phyloP scores from a whole-genome alignment of 2,113 vertebrate species.

The Arothron firmamentum region DNA sequence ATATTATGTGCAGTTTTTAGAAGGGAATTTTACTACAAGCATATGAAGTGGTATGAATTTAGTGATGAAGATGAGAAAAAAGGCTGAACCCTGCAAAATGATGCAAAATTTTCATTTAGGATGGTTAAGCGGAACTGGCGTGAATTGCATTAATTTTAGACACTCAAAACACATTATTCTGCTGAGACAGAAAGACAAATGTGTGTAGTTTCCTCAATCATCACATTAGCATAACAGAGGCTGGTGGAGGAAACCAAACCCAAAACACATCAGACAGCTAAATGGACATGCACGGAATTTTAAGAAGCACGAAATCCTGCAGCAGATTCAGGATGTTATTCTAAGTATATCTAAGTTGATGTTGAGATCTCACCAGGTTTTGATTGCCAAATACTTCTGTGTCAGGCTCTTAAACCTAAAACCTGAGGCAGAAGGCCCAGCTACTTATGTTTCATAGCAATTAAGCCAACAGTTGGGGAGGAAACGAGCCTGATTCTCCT shows the following conservation, averaged over 20 bases:
- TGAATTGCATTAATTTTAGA: neutral
- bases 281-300: constrained; percentile 23
- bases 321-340: constrained; percentile 33
- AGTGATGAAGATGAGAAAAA: no score
- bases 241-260: constrained; percentile 44
- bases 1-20: neutral
- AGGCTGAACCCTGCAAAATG: no score
- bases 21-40: neutral
- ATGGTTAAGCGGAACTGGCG: neutral
- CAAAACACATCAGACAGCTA: constrained; percentile 20
- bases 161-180: constrained; percentile 1
- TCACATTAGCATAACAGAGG: constrained; percentile 29
- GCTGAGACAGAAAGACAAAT: constrained; percentile 9
- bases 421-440: constrained; percentile 9
- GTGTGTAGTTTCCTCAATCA: constrained; percentile 33
- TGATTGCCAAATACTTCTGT: no score
- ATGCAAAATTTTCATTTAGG: no score
- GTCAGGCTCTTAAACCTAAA: constrained; percentile 12
- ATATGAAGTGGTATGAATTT: no score
- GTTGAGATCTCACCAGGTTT: neutral
- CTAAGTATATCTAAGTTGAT: neutral
- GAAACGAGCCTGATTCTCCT: constrained; percentile 34
- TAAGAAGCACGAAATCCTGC: constrained; percentile 27
- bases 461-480: constrained; percentile 18
- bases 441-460: constrained; percentile 31